Conservation (phyloP, 2,113 vertebrate species). For the Paedocypris sp. region DNA sequence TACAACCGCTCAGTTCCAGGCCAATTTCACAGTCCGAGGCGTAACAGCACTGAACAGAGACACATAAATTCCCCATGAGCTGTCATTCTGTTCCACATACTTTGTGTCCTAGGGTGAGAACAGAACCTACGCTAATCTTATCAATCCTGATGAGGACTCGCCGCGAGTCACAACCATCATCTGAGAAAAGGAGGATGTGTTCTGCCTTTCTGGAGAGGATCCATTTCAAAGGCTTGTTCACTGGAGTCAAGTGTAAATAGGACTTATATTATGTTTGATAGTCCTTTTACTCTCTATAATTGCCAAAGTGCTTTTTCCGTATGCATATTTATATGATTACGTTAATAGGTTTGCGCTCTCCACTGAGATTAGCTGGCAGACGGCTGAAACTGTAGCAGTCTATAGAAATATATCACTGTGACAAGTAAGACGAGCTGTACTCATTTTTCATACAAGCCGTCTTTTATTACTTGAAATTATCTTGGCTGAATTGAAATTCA, state of each 20-base stretch:
- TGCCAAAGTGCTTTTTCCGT: not conserved
- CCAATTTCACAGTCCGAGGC: not conserved
- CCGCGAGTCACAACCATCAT: conserved; percentile 5
- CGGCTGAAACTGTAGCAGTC: not conserved
- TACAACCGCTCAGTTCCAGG: not conserved
- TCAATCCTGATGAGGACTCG: conserved; percentile 9
- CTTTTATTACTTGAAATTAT: too few relatives aligned
- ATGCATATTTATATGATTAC: conserved; percentile 1
- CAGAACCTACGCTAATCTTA: conserved; percentile 20
- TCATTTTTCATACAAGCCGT: not conserved
- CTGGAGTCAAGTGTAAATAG: not conserved
- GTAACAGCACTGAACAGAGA: conserved; percentile 1
- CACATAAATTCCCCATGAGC: conserved; percentile 21
- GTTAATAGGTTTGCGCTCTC: not conserved
- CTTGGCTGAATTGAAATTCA: not conserved
- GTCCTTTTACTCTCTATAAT: not conserved
- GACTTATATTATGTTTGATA: conserved; percentile 2
- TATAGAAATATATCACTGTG: not conserved
- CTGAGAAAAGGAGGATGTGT: conserved; percentile 2
- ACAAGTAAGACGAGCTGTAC: not conserved
- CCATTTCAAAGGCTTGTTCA: conserved; percentile 23
- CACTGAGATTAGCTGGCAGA: not conserved
- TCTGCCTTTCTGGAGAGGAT: conserved; percentile 17
- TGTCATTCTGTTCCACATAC: conserved; percentile 11
- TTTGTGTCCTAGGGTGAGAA: conserved; percentile 17